Conservation (phyloP, 92 coral and sea anemone species). For the Phenganax subtilis region DNA sequence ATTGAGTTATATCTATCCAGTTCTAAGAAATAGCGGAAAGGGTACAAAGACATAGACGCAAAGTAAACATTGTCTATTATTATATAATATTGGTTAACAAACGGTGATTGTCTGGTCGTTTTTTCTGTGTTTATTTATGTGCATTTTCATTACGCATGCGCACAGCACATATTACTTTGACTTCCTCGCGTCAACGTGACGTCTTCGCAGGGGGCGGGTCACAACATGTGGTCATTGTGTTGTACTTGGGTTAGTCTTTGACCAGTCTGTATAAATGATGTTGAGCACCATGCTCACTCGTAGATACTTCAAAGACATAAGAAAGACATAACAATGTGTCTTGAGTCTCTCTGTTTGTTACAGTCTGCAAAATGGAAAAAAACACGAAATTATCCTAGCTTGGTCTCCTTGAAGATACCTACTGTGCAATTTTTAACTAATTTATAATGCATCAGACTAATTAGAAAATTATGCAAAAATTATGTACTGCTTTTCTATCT, state of each 20-base stretch:
- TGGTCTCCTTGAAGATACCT: not conserved
- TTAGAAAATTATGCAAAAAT: too few species aligned
- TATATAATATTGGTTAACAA: not conserved
- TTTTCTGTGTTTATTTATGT: not conserved
- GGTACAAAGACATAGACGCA: too few species aligned
- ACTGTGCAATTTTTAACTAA: not conserved
- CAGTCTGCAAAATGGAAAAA: constrained; percentile 54
- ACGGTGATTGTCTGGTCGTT: not conserved
- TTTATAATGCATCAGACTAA: too few species aligned
- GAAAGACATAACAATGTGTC: constrained; percentile 89
- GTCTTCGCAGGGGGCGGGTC: not conserved
- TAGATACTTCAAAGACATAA: constrained; percentile 94
- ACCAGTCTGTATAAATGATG: constrained; percentile 93
- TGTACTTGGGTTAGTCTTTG: constrained; percentile 57
- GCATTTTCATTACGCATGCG: constrained; percentile 3
- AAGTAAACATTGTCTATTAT: not conserved
- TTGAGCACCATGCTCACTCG: constrained; percentile 98
- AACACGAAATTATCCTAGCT: not conserved
- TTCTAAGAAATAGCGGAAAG: too few species aligned
- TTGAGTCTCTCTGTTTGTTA: constrained; percentile 90
- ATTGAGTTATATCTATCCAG: too few species aligned
- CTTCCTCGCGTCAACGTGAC: not conserved
- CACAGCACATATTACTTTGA: constrained; percentile 3
- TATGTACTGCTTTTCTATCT: too few species aligned
- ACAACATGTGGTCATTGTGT: not conserved